Percentiles rank a stretch among this genome's conserved stretches.
Evolutionary conservation across 2,797 vertebrate genomes (phyloP).

Genomic region (Peromyscus nudipes): DNA sequence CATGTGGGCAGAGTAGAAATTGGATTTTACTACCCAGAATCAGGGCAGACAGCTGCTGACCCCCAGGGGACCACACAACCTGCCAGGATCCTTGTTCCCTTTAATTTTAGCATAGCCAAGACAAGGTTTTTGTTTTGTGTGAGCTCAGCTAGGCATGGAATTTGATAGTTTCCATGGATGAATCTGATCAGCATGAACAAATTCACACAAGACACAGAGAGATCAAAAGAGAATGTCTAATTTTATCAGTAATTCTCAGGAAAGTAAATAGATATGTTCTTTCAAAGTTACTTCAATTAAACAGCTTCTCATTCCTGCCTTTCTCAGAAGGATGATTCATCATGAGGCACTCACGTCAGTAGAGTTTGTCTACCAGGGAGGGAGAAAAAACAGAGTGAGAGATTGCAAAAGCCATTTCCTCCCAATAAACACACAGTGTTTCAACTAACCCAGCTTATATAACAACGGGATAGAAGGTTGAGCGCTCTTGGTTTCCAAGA

Average conservation of each 20-base stretch:
- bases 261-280: slow-evolving; percentile 33
- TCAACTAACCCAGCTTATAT: slow-evolving; percentile 17
- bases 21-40: slow-evolving; percentile 64
- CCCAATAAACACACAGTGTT: slow-evolving; percentile 51
- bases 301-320: background rate
- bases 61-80: background rate
- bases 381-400: slow-evolving; percentile 50
- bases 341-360: background rate
- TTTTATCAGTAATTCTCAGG: slow-evolving; percentile 23
- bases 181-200: slow-evolving; percentile 18
- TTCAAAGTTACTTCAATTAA: slow-evolving; percentile 50
- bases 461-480: background rate
- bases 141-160: slow-evolving; percentile 32
- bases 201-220: background rate
- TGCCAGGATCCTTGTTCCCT: slow-evolving; percentile 18
- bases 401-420: slow-evolving; percentile 64
- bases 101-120: slow-evolving; percentile 10
- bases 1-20: slow-evolving; percentile 63
- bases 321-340: slow-evolving; percentile 56
- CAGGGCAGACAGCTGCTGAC: slow-evolving; percentile 69
- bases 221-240: background rate
- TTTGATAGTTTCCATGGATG: slow-evolving; percentile 43
- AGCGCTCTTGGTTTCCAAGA: slow-evolving; percentile 47
- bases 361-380: slow-evolving; percentile 19
- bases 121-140: background rate